Percentiles rank a stretch among this genome's conserved stretches.
phyloP scores from a whole-genome alignment of 2,113 vertebrate genomes.

The Epinephelus lanceolatus region DNA sequence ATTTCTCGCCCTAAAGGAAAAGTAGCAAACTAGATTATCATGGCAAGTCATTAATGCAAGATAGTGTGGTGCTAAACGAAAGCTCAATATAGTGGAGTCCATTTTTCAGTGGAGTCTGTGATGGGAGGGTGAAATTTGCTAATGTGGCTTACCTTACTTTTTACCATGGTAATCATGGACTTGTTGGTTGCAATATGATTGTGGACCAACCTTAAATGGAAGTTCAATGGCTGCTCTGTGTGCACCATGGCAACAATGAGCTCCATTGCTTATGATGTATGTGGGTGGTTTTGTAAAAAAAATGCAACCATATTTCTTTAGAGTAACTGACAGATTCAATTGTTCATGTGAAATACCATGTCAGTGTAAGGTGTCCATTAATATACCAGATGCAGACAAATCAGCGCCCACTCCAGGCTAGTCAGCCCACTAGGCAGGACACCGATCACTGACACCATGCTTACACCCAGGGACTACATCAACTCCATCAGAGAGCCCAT shows the following conservation, averaged over 20 bases:
- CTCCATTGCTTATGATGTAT: slow-evolving; percentile 19
- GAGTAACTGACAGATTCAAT: slow-evolving; percentile 24
- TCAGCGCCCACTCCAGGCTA: neutral
- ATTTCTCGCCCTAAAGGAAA: neutral
- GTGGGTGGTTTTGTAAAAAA: slow-evolving; percentile 21
- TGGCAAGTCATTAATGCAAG: slow-evolving; percentile 11
- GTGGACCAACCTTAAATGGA: slow-evolving; percentile 3
- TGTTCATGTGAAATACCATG: slow-evolving; percentile 27
- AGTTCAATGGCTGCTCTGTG: slow-evolving; percentile 1
- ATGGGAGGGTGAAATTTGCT: neutral
- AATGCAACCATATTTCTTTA: slow-evolving; percentile 26
- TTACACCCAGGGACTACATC: neutral
- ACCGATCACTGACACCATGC: slow-evolving; percentile 20
- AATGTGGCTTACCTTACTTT: neutral
- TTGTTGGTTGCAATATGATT: slow-evolving; percentile 24
- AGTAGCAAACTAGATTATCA: neutral
- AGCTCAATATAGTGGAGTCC: neutral
- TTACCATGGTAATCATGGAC: slow-evolving; percentile 20
- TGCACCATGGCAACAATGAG: slow-evolving; percentile 23
- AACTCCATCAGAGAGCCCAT: slow-evolving; percentile 5
- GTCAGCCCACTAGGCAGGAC: neutral
- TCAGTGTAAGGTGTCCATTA: slow-evolving; percentile 22
- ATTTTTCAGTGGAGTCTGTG: slow-evolving; percentile 16
- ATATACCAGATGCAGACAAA: slow-evolving; percentile 24
- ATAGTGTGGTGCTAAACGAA: slow-evolving; percentile 8